Evolutionary conservation across 2,888 invertebrate species (phyloP), one percentile per base, ranked within the genome.

Genomic region (Charanyca ferruginea): DNA sequence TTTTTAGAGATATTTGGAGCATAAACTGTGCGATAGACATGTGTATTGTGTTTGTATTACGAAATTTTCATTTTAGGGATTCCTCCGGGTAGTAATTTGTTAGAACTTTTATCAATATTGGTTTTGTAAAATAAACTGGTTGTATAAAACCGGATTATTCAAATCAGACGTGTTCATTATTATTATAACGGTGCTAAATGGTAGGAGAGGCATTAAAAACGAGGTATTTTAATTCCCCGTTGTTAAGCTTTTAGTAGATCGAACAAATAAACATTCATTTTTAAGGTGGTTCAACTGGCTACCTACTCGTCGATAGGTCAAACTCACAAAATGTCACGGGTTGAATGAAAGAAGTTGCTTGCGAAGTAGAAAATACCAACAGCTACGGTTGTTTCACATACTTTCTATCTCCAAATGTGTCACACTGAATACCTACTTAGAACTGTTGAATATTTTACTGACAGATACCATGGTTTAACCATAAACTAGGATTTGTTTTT

Each of bases 1-100:
- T 83, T 80, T 83, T 79, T 65, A 70, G 69, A 73, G 65, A 51
- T 76, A 82, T 83, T 75, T 81, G 65, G 83, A 80, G 78, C 79
- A 80, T 77, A 72, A 66, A 77, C 61, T 53, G 51, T 63, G 44
- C 7, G 25, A 55, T 62, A 55, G 48, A 58, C 32, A 55, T 58
- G 42, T 58, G 23, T 59, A 61, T 64, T 45, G 52, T 65, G 52
- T 52, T 79, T 51, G 32, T 23, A 23, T 65, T 60, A 68, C 55
- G 35, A 78, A 66, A 58, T 61, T 41, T 60, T 18, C 1, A 16
- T 41, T 35, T 42, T 18, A 9, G 11, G 38, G 4, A 62, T 54
- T 53, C 25, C 55, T 35, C n/a, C 41, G 32, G 28, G 23, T 45
- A 20, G 41, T 45, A 8, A 35, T 55, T 48, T 44, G 8, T 13